Base-by-base conservation (phyloP, 2,888 invertebrate genomes). In the Erebia epiphron region DNA sequence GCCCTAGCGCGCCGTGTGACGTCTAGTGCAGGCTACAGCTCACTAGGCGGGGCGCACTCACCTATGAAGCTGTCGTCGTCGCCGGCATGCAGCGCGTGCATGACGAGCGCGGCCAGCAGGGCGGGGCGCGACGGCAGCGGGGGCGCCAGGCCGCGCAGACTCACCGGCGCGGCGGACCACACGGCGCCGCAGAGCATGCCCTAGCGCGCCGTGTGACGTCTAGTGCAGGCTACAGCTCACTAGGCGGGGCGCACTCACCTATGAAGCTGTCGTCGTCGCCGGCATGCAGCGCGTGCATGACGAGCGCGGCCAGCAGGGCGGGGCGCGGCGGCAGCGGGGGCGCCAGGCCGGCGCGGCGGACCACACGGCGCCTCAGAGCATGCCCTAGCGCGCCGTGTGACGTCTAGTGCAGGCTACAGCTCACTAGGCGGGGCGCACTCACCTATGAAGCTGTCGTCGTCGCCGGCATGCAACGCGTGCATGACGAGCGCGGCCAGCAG, bases 381-480 rank as follows among this genome's bases (percentile, higher is more conserved):
- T 93, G 84, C 80, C 82, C 83, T 86, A 86, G 82, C 86, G 82
- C 86, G 82, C 77, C 57, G 83, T 26, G 11, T 9, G 14, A n/a
- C 50, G 7, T 7, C n/a, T 2, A 14, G 57, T 21, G 8, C 52
- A 35, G 52, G 14, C 18, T 2, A 54, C 54, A 18, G 3, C 7
- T n/a, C 14, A 50, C 9, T 16, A 18, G 35, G 35, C 35, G 35
- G 35, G 35, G 52, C 4, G 7, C 46, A 49, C 64, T 66, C 14
- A 95, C 95, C 95, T 87, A 95, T 93, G 86, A 95, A 95, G 85
- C 95, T 95, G 86, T 95, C 94, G 83, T 95, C 95, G 81, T 95
- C 95, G 79, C 94, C 93, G 79, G 91, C 87, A 76, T 94, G 94
- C 76, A 92, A 83, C 56, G 93, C 92, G 81, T 93, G 93, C 93